Evolutionary conservation across 2,113 vertebrate genomes (phyloP).

Genomic region (Hippocampus abdominalis): DNA sequence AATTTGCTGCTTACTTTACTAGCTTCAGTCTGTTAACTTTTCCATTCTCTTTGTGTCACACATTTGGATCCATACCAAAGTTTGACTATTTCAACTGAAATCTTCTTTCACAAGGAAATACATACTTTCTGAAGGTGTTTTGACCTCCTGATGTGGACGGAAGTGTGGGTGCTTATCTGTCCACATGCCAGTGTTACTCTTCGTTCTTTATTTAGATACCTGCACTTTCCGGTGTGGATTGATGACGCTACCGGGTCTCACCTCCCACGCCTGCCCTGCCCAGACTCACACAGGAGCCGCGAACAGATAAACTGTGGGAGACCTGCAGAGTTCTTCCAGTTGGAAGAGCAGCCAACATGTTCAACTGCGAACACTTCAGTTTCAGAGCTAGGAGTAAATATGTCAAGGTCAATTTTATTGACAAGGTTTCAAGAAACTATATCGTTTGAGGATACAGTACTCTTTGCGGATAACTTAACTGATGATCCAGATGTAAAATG

Average conservation of each 20-base stretch:
- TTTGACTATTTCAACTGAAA: not conserved
- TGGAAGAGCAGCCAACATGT: constrained; percentile 27
- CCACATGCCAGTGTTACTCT: constrained; percentile 30
- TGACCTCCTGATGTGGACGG: constrained; percentile 4
- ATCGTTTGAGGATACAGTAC: not conserved
- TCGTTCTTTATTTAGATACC: constrained; percentile 54
- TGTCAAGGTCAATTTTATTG: constrained; percentile 26
- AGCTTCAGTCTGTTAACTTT: not conserved
- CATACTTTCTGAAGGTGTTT: not conserved
- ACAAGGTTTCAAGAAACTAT: not conserved
- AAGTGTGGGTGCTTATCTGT: constrained; percentile 40
- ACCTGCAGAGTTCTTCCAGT: constrained; percentile 26
- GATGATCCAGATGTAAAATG: not conserved
- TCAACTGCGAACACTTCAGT: constrained; percentile 15
- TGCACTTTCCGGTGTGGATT: constrained; percentile 42
- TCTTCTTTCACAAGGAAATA: not conserved
- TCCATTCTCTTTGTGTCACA: not conserved
- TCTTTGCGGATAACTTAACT: constrained; percentile 2
- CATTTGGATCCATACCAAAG: not conserved
- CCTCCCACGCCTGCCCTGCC: constrained; percentile 47
- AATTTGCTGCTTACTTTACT: not conserved
- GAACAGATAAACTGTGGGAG: constrained; percentile 55
- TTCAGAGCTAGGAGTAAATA: constrained; percentile 28
- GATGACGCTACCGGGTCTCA: constrained; percentile 53
- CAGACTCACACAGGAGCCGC: constrained; percentile 56